Evolutionary conservation across 2,888 invertebrate species (phyloP).

Genomic region (Magallana nippona): DNA sequence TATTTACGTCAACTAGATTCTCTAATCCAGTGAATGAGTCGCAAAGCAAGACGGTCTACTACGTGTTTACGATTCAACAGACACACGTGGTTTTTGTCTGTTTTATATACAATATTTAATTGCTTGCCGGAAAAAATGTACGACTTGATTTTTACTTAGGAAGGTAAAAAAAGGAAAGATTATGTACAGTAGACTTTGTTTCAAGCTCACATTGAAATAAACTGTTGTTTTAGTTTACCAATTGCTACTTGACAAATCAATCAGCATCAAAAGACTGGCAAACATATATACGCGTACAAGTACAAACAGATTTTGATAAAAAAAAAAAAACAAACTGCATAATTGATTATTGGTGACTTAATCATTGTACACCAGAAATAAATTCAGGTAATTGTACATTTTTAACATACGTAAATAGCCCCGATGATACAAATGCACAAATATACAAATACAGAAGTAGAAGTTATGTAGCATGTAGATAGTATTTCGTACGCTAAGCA

Average conservation of each 20-base stretch:
- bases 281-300: not conserved
- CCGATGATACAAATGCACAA: not conserved
- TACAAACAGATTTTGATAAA: not conserved
- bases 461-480: not conserved
- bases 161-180: not conserved
- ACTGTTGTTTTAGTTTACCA: not conserved
- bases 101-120: conserved; percentile 5
- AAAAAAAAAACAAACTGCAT: no score
- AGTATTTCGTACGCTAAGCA: not conserved
- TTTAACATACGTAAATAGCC: not conserved
- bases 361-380: not conserved
- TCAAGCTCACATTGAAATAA: not conserved
- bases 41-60: not conserved
- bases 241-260: not conserved
- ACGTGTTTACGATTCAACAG: not conserved
- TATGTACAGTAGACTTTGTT: not conserved
- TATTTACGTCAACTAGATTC: not conserved
- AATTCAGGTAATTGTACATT: not conserved
- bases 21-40: not conserved
- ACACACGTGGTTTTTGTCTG: not conserved
- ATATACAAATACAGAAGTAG: not conserved
- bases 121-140: not conserved
- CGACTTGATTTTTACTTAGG: not conserved
- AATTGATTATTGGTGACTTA: not conserved
- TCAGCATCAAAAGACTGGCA: not conserved